Conservation (phyloP, 1,140 invertebrate species). For the Zaprionus vittiger region DNA sequence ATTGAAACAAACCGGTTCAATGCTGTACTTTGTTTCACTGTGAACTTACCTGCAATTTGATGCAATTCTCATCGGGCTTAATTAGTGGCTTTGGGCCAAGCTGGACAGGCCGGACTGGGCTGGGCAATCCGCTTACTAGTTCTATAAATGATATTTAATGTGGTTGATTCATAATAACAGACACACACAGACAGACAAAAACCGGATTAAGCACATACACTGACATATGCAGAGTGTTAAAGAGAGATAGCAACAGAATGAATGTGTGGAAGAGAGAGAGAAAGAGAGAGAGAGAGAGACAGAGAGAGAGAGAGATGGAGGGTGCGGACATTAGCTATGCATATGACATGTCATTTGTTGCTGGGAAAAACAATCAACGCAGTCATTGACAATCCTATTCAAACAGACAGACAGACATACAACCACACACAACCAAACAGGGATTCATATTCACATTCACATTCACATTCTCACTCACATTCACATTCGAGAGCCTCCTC, state of each 20-base stretch:
- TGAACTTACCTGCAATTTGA: neutral
- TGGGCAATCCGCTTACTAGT: constrained; percentile 32
- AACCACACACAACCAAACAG: neutral
- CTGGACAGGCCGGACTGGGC: neutral
- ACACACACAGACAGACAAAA: constrained; percentile 11
- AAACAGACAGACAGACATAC: neutral
- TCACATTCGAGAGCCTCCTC: constrained; percentile 3
- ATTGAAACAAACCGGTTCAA: neutral
- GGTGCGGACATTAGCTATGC: constrained; percentile 19
- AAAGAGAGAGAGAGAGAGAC: neutral
- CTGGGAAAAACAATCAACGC: constrained; percentile 35
- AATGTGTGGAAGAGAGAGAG: neutral
- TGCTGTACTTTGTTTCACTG: neutral
- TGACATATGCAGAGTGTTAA: neutral
- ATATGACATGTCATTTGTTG: constrained; percentile 9
- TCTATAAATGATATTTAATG: constrained; percentile 38
- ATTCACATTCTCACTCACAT: neutral
- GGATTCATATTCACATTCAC: constrained; percentile 5
- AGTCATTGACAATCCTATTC: constrained; percentile 19
- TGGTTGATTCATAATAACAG: constrained; percentile 37
- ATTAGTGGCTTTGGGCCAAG: constrained; percentile 6
- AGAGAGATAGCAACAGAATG: neutral
- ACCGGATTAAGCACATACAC: constrained; percentile 29
- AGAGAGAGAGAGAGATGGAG: neutral
- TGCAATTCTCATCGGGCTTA: constrained; percentile 4